phyloP scores from a whole-genome alignment of 2,888 invertebrate genomes.

The Tipula helvola region DNA sequence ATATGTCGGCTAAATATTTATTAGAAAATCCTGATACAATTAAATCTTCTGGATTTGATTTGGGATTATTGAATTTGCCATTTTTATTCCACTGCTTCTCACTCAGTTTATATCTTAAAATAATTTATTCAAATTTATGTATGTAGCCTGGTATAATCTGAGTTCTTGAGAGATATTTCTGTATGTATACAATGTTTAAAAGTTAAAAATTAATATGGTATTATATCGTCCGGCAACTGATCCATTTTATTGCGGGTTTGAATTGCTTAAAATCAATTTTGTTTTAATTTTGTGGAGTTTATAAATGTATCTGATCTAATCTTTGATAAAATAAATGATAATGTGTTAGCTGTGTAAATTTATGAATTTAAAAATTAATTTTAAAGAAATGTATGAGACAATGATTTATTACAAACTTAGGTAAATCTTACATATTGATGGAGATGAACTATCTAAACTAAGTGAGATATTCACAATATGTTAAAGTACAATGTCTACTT shows the following conservation, averaged over 20 bases:
- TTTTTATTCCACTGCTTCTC: background rate
- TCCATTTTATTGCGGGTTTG: background rate
- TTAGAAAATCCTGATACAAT: background rate
- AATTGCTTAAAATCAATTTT: background rate
- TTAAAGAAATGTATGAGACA: too few species aligned
- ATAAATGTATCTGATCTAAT: background rate
- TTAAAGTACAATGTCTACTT: too few species aligned
- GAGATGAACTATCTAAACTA: too few species aligned
- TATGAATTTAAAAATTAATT: too few species aligned
- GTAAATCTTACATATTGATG: too few species aligned
- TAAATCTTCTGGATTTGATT: background rate
- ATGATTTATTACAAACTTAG: too few species aligned
- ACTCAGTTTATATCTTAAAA: background rate
- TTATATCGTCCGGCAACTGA: background rate
- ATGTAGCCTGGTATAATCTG: background rate
- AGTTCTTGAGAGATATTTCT: background rate
- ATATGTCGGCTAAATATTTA: background rate
- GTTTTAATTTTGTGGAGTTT: background rate
- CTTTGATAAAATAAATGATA: background rate
- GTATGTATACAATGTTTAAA: background rate
- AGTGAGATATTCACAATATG: too few species aligned
- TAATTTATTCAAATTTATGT: background rate
- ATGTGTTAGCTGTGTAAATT: too few species aligned
- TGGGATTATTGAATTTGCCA: background rate
- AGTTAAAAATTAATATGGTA: background rate